Conservation (phyloP, 1,140 invertebrate genomes). For the Ceratina australensis region DNA sequence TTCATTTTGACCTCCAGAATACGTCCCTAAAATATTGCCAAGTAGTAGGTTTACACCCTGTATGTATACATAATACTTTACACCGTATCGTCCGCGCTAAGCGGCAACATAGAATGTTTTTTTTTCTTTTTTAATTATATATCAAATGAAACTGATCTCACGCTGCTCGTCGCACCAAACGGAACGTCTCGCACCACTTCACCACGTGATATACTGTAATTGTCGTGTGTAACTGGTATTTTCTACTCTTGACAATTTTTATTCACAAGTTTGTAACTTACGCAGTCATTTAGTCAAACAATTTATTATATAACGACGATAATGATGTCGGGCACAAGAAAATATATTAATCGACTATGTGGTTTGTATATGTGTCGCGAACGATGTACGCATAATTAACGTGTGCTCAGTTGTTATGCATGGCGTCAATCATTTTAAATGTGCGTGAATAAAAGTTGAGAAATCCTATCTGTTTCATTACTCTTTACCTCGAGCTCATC, state of each 20-base stretch:
- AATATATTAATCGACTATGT: not conserved
- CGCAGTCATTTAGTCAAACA: not conserved
- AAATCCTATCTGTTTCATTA: not conserved
- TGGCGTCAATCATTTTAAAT: constrained; percentile 10
- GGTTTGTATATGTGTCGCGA: not conserved
- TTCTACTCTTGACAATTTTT: constrained; percentile 9
- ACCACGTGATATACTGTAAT: not conserved
- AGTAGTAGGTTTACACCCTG: too few species aligned
- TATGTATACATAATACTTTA: too few species aligned
- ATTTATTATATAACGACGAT: not conserved
- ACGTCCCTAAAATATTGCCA: too few species aligned
- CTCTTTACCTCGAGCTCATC: constrained; percentile 10
- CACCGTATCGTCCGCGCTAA: too few species aligned
- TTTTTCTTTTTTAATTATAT: too few species aligned
- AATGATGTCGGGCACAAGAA: too few species aligned
- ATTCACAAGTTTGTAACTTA: constrained; percentile 1
- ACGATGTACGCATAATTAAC: not conserved
- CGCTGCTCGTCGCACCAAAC: too few species aligned
- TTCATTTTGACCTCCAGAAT: too few species aligned
- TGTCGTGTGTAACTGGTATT: not conserved
- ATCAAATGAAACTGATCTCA: too few species aligned
- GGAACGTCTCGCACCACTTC: not conserved
- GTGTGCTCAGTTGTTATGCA: constrained; percentile 11
- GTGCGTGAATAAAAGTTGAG: constrained; percentile 44
- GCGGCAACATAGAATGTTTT: too few species aligned